A percentile compares a stretch with the other conserved stretches of the same genome.
Evolutionary conservation across 2,797 vertebrate genomes (phyloP).

Genomic region (Acipenser ruthenus): DNA sequence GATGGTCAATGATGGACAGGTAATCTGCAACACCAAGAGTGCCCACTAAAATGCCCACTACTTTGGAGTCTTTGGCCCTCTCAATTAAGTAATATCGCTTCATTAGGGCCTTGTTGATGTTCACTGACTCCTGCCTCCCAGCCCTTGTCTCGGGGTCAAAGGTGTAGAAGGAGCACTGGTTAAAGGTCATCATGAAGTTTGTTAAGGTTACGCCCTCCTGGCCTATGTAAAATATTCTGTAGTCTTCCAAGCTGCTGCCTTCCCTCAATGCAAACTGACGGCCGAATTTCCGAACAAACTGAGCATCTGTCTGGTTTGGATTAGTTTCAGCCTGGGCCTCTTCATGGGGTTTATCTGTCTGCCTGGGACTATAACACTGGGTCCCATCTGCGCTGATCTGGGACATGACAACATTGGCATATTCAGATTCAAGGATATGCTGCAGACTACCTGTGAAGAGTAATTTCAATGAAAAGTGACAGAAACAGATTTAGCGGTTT

Average conservation of each 20-base stretch:
- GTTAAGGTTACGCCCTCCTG: conserved; percentile 62
- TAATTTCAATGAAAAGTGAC: conserved; percentile 11
- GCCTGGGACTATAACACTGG: conserved; percentile 32
- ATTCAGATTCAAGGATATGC: conserved; percentile 39
- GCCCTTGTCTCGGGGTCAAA: conserved; percentile 63
- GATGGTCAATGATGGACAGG: conserved; percentile 68
- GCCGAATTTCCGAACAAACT: conserved; percentile 52
- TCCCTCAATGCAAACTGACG: conserved; percentile 45
- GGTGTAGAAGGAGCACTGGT: conserved; percentile 68
- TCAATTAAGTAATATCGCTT: conserved; percentile 85
- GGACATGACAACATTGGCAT: conserved; percentile 52
- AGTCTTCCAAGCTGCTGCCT: conserved; percentile 41
- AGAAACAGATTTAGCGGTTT: conserved; percentile 7
- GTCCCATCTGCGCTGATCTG: conserved; percentile 48
- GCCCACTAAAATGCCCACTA: conserved; percentile 86
- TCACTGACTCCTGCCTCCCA: conserved; percentile 59
- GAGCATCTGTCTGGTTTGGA: conserved; percentile 15
- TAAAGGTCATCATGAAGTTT: conserved; percentile 87
- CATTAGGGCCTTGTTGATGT: conserved; percentile 70
- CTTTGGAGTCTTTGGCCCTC: conserved; percentile 74
- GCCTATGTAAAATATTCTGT: conserved; percentile 63
- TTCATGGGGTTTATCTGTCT: conserved; percentile 4
- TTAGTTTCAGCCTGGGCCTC: conserved; percentile 4
- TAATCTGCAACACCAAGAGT: conserved; percentile 79
- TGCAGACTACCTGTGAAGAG: conserved; percentile 41